These are phyloP conservation scores for Platyrinchus mystaceus DNA, from an alignment of 2,797 vertebrate species.

Conservation along the genomic window DNA sequence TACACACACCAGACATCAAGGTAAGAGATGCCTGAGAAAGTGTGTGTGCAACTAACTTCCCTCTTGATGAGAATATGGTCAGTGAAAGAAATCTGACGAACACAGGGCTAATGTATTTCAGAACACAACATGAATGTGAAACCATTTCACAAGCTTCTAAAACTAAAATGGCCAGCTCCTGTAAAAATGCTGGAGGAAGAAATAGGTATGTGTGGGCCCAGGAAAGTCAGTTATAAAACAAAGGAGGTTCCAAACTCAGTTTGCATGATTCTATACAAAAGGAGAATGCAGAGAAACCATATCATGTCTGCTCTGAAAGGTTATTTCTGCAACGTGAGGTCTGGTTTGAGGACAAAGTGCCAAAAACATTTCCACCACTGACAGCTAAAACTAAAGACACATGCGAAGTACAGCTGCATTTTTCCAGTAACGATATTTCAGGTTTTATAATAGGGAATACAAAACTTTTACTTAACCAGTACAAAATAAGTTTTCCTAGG, in stretches of 20 bases:
- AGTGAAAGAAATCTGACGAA: not conserved
- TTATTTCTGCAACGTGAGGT: not conserved
- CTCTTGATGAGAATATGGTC: not conserved
- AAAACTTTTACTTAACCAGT: not conserved
- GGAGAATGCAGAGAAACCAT: not conserved
- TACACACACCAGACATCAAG: not conserved
- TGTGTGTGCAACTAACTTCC: not conserved
- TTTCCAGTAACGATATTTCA: not conserved
- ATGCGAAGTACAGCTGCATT: rapidly evolving
- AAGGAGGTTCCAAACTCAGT: not conserved
- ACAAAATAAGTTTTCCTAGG: not conserved
- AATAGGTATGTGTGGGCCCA: not conserved
- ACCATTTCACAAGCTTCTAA: not conserved
- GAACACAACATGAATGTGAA: not conserved
- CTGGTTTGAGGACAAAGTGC: not conserved
- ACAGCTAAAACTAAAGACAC: not conserved
- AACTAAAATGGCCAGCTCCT: not conserved
- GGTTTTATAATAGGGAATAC: not conserved
- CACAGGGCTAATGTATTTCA: not conserved
- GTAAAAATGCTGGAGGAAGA: not conserved
- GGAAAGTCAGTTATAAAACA: not conserved
- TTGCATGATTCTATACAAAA: not conserved
- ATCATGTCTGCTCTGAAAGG: not conserved
- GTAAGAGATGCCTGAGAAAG: not conserved
- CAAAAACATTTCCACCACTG: not conserved